Evolutionary conservation across 1,140 invertebrate species (phyloP).

Genomic region (Bombus soroeensis): DNA sequence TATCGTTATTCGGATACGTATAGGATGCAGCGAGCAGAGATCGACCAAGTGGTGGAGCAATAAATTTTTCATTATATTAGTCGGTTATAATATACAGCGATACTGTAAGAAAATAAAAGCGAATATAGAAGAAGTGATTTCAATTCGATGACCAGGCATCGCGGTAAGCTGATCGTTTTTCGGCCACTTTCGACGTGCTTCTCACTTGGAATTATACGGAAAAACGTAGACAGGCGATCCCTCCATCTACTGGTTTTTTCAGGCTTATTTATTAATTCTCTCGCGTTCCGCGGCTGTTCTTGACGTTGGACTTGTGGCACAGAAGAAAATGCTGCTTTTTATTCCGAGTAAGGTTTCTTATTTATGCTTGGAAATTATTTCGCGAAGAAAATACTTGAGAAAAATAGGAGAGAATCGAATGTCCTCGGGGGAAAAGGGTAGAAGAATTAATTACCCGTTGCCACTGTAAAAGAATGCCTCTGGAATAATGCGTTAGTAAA

Average conservation of each 20-base stretch:
- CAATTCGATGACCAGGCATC: neutral
- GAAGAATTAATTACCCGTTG: neutral
- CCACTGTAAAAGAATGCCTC: neutral
- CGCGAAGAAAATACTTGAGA: neutral
- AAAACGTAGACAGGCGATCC: neutral
- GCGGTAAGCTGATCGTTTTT: neutral
- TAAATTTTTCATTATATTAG: too few species aligned
- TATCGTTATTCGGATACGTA: too few species aligned
- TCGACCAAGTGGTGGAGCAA: too few species aligned
- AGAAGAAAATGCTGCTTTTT: neutral
- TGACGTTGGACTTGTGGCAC: neutral
- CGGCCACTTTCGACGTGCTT: too few species aligned
- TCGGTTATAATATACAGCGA: too few species aligned
- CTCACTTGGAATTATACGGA: neutral
- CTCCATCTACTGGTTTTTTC: neutral
- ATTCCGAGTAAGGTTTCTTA: neutral
- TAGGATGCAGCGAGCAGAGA: too few species aligned
- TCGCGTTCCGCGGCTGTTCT: neutral
- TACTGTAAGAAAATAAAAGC: too few species aligned
- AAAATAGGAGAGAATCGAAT: neutral
- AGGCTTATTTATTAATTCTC: conserved; percentile 1
- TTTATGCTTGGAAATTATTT: neutral
- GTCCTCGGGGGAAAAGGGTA: neutral
- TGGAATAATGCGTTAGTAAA: neutral
- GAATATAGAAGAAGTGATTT: neutral